phyloP scores from a whole-genome alignment of 2,888 invertebrate species.

The Meta bourneti region DNA sequence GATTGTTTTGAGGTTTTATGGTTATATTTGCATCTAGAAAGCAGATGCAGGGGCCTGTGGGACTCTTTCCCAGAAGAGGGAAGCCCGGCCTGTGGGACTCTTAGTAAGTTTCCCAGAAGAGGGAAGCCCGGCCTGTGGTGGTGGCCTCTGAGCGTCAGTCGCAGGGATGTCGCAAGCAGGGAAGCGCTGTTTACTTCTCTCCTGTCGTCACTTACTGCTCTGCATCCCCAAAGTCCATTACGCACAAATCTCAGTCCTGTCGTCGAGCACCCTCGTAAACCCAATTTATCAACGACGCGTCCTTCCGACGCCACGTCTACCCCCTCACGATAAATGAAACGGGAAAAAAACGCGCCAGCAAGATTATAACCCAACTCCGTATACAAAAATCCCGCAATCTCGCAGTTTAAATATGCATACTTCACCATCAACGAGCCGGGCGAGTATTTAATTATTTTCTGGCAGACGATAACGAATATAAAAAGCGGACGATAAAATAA shows the following conservation, averaged over 20 bases:
- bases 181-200: slow-evolving; percentile 28
- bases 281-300: slow-evolving; percentile 55
- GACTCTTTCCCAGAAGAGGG: no score
- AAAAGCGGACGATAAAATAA: slow-evolving; percentile 30
- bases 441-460: slow-evolving; percentile 5
- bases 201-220: slow-evolving; percentile 35
- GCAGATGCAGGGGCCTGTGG: no score
- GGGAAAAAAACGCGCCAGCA: neutral
- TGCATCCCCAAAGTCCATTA: slow-evolving; percentile 22
- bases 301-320: slow-evolving; percentile 17
- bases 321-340: neutral
- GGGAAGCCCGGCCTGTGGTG: no score
- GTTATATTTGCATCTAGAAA: no score
- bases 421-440: neutral
- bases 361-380: no score
- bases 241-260: slow-evolving; percentile 19
- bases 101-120: no score
- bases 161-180: neutral
- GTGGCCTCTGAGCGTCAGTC: no score
- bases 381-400: neutral
- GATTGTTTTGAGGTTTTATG: no score
- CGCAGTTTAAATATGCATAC: neutral
- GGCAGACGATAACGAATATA: neutral
- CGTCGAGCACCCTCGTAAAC: slow-evolving; percentile 32
- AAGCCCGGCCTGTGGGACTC: no score